Conservation (phyloP, 53 echinoderm and acorn worm species). For the Luidia sarsii region DNA sequence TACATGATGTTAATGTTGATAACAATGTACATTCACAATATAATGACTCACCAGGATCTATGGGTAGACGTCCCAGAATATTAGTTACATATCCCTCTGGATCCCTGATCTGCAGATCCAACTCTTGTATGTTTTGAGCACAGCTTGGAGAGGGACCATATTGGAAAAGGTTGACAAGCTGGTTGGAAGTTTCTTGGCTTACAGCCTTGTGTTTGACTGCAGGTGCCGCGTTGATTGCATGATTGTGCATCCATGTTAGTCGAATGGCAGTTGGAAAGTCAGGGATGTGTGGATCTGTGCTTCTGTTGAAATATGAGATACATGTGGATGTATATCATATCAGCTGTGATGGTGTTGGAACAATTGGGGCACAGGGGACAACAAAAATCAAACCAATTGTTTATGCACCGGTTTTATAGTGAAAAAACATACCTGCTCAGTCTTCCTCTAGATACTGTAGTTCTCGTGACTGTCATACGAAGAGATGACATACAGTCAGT, state of each 20-base stretch:
- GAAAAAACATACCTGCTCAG: background rate
- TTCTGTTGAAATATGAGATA: slow-evolving; percentile 2
- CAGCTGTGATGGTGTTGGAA: background rate
- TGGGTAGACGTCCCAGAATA: background rate
- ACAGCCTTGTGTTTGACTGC: slow-evolving; percentile 4
- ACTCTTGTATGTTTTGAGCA: slow-evolving; percentile 11
- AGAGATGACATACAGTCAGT: background rate
- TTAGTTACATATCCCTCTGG: slow-evolving; percentile 23
- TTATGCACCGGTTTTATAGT: background rate
- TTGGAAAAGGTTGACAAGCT: background rate
- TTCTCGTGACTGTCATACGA: background rate
- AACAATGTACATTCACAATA: too few relatives aligned
- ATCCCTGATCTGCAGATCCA: slow-evolving; percentile 10
- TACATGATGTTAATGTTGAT: too few relatives aligned
- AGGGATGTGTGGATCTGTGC: slow-evolving; percentile 21
- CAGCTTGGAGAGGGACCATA: slow-evolving; percentile 18
- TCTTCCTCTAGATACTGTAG: background rate
- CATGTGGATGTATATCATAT: background rate
- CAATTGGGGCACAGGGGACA: background rate
- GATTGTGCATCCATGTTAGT: slow-evolving; percentile 9
- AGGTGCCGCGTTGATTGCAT: slow-evolving; percentile 2
- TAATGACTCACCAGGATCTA: too few relatives aligned
- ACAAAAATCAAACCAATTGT: background rate
- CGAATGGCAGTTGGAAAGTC: slow-evolving; percentile 8
- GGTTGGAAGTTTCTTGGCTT: background rate